phyloP scores from a whole-genome alignment of 2,113 vertebrate species.

The Chlorodrepanis virens region DNA sequence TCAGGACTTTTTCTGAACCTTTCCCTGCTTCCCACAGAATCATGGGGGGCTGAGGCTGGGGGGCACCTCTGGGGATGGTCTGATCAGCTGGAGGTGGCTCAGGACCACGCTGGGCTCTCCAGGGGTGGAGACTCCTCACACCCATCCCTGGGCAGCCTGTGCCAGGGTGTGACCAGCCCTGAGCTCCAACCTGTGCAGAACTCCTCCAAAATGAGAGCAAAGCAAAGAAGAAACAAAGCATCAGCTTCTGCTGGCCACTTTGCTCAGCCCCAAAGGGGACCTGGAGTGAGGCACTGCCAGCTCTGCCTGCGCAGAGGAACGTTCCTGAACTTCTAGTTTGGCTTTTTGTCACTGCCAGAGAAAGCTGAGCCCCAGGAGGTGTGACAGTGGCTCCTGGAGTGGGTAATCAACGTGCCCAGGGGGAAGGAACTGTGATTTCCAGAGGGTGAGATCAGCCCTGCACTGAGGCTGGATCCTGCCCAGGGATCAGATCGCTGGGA shows the following conservation, averaged over 20 bases:
- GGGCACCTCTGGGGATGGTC: not conserved
- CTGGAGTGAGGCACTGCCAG: not conserved
- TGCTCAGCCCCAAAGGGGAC: not conserved
- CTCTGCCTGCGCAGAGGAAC: not conserved
- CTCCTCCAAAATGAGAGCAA: not conserved
- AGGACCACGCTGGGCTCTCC: fast-evolving
- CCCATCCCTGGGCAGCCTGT: not conserved
- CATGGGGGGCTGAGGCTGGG: not conserved
- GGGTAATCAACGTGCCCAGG: fast-evolving
- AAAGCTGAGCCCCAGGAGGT: not conserved
- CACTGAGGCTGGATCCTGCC: not conserved
- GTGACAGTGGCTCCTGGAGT: not conserved
- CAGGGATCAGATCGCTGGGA: not conserved
- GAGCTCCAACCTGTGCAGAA: not conserved
- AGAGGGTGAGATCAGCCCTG: not conserved
- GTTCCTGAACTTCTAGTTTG: not conserved
- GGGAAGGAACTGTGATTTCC: not conserved
- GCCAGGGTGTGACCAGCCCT: not conserved
- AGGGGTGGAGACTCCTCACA: not conserved
- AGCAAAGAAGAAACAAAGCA: slow-evolving; percentile 17
- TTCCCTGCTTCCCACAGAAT: not conserved
- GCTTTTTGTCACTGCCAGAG: not conserved
- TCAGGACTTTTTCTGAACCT: not conserved
- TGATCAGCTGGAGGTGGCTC: not conserved
- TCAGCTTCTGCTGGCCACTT: not conserved